Evolutionary conservation across 1,140 invertebrate genomes (phyloP).

Genomic region (Anastrepha ludens): DNA sequence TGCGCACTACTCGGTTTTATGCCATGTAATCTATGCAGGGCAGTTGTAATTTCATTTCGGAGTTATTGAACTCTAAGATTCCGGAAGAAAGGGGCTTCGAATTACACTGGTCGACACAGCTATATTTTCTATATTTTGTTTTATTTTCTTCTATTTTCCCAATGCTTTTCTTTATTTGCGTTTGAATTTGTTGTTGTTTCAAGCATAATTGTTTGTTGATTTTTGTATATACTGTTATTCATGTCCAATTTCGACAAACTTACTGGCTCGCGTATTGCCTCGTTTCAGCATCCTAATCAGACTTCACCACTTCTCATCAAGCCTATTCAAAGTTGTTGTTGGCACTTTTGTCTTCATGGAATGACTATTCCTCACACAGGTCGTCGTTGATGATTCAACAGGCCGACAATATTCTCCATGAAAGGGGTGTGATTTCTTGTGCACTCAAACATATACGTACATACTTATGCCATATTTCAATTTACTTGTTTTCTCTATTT

Average conservation of each 20-base stretch:
- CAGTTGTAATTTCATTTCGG: conserved; percentile 52
- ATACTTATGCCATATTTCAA: too few species aligned
- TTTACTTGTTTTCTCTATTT: neutral
- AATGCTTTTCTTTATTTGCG: conserved; percentile 3
- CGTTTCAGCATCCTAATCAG: conserved; percentile 10
- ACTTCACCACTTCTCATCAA: conserved; percentile 5
- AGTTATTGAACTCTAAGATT: conserved; percentile 57
- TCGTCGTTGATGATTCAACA: neutral
- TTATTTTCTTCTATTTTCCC: conserved; percentile 14
- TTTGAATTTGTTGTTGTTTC: neutral
- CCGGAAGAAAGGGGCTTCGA: conserved; percentile 52
- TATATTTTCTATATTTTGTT: neutral
- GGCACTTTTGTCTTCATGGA: neutral
- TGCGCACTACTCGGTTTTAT: conserved; percentile 45
- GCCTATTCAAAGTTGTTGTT: neutral
- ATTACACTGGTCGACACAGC: conserved; percentile 49
- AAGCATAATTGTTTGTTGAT: conserved; percentile 14
- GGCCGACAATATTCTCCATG: neutral
- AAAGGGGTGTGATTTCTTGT: neutral
- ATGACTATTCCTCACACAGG: neutral
- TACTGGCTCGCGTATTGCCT: neutral
- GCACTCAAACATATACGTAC: too few species aligned
- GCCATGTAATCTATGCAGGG: conserved; percentile 53
- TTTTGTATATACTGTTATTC: conserved; percentile 31
- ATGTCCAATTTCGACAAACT: neutral